Evolutionary conservation across 2,888 invertebrate species (phyloP).

Genomic region (Pachycephus smyrnensis): DNA sequence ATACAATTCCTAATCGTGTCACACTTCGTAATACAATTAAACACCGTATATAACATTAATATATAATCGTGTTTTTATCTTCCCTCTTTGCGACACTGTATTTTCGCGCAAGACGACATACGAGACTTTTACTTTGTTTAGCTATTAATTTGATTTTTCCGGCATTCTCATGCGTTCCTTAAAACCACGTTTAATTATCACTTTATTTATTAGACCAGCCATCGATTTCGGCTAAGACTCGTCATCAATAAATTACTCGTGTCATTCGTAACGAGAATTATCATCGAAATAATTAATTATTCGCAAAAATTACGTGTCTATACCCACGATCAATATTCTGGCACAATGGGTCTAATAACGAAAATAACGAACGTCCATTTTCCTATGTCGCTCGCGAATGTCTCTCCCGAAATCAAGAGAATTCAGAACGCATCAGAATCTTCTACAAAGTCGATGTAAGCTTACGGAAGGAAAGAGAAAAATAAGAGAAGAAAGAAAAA

Average conservation of each 20-base stretch:
- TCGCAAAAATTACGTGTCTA: not conserved
- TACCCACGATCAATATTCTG: not conserved
- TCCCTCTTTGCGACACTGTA: not conserved
- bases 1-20: not conserved
- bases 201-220: not conserved
- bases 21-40: constrained; percentile 4
- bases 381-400: not conserved
- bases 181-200: not conserved
- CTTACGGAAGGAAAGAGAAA: not conserved
- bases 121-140: not conserved
- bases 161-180: not conserved
- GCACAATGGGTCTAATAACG: not conserved
- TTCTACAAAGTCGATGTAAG: not conserved
- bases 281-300: not conserved
- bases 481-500: not conserved
- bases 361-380: not conserved
- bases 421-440: not conserved
- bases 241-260: not conserved
- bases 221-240: not conserved
- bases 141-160: not conserved
- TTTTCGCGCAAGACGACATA: not conserved
- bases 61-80: not conserved
- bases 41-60: not conserved
- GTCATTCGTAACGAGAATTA: not conserved
- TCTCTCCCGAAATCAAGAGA: not conserved